These are phyloP conservation scores for Morpho deidamia DNA, from an alignment of 2,888 invertebrate genomes.

Conservation along the genomic window DNA sequence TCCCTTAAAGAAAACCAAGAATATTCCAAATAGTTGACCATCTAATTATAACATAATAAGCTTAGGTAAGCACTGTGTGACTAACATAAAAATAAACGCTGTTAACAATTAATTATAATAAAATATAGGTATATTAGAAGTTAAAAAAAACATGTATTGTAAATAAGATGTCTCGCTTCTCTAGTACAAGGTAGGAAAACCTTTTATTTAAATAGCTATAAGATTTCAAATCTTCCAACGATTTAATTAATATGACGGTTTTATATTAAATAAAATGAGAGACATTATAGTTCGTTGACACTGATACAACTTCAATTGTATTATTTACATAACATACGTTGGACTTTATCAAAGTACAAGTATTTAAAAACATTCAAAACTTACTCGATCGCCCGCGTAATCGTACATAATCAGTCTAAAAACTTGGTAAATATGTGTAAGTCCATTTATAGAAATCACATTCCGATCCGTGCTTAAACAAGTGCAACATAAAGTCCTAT, in stretches of 20 bases:
- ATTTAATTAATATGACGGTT: not conserved
- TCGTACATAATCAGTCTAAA: constrained; percentile 63
- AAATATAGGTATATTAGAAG: too few relatives aligned
- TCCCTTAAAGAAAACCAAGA: too few relatives aligned
- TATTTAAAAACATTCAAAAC: constrained; percentile 25
- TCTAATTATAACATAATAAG: too few relatives aligned
- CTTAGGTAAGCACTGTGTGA: too few relatives aligned
- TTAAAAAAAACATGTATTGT: too few relatives aligned
- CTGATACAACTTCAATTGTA: not conserved
- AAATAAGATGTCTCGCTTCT: too few relatives aligned
- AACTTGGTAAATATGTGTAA: constrained; percentile 48
- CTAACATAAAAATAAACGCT: too few relatives aligned
- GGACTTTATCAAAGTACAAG: not conserved
- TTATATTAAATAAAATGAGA: too few relatives aligned
- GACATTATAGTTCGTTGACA: not conserved
- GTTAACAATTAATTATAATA: too few relatives aligned
- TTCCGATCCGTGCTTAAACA: constrained; percentile 62
- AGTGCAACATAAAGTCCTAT: constrained; percentile 52
- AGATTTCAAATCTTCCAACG: not conserved
- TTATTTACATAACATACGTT: not conserved
- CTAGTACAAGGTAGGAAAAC: too few relatives aligned
- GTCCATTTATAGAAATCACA: constrained; percentile 48
- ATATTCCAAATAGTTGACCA: too few relatives aligned
- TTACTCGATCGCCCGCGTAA: constrained; percentile 61
- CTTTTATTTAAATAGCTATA: too few relatives aligned